Base-by-base conservation (phyloP, 2,888 invertebrate genomes). In the Mamestra brassicae region DNA sequence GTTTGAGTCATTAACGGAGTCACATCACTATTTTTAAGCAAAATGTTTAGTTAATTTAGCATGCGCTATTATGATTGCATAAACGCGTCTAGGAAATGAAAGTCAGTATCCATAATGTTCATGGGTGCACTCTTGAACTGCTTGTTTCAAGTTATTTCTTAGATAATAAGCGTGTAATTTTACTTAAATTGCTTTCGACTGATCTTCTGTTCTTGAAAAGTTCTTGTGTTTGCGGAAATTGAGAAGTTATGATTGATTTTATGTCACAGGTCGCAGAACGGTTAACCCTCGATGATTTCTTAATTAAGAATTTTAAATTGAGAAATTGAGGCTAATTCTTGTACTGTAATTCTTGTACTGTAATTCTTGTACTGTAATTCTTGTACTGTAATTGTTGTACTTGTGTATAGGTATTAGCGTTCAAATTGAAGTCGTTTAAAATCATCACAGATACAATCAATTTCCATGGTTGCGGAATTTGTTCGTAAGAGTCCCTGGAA, bases 21-120 rank as follows among this genome's bases (percentile, higher is more conserved):
- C 58, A 57, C 76, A 71, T 64, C 64, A 73, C 72, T 64, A 73
- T 67, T 75, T 79, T 75, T 15, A 34, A 58, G 74, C 80, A 79
- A 77, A 74, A 60, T 64, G 68, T 74, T 82, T 83, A 78, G 74
- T 80, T 76, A 84, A 87, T 81, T 86, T 79, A 63, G 74, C 78
- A 80, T 80, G 65, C 78, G 61, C 73, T 88, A 89, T 89, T 88
- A 89, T 75, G 80, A 85, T 92, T 92, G 90, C 89, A 87, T 92
- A 90, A 91, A 86, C 85, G 81, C 83, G 78, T 81, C 90, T 85
- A 91, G 92, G 93, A 93, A 93, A 93, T 92, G 93, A 93, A 93
- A 93, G 93, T 91, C 50, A 15, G 73, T 68, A 71, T 71, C 65
- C 58, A 77, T 82, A 76, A 80, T 83, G 77, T 77, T 80, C 85